These are phyloP conservation scores for Collichthys lucidus DNA, from an alignment of 2,113 vertebrate genomes.

Conservation along the genomic window DNA sequence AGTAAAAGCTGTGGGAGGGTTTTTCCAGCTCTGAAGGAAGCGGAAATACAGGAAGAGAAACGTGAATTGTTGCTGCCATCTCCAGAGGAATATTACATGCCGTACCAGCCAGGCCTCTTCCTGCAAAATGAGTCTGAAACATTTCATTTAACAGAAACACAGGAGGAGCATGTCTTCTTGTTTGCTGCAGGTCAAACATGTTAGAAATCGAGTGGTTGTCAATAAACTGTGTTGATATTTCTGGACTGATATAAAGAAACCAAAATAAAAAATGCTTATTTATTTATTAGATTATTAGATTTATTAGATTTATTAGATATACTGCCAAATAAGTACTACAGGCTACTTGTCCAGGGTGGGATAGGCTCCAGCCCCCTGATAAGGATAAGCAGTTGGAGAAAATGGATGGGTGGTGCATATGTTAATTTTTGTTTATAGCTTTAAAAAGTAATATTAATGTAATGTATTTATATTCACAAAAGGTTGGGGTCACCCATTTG, in stretches of 20 bases:
- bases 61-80: constrained; percentile 47
- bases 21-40: constrained; percentile 27
- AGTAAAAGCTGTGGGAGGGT: neutral
- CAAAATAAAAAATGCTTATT: no score
- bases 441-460: no score
- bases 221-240: neutral
- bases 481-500: no score
- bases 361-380: no score
- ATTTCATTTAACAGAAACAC: neutral
- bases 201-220: neutral
- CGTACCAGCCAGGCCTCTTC: constrained; percentile 20
- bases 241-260: neutral
- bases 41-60: constrained; percentile 48
- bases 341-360: no score
- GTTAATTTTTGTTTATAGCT: no score
- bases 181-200: neutral
- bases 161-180: neutral
- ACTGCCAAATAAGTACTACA: no score
- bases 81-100: constrained; percentile 39
- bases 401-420: no score
- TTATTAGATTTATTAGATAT: no score
- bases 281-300: no score
- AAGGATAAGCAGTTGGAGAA: no score
- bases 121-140: neutral
- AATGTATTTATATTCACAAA: no score